Evolutionary conservation across 2,888 invertebrate species (phyloP), one percentile per base, ranked within the genome.

Genomic region (Automeris io): DNA sequence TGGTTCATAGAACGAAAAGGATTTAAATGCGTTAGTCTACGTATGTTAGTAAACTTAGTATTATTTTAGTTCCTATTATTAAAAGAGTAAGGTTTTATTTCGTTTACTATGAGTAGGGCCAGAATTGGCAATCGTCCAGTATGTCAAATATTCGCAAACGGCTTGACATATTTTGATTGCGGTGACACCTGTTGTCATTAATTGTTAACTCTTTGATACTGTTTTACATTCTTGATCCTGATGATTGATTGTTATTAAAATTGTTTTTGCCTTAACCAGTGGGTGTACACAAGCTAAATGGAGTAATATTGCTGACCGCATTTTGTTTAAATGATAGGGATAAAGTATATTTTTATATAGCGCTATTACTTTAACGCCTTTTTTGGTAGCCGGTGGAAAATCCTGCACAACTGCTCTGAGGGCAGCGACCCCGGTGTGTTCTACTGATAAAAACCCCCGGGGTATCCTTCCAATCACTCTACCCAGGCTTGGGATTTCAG

Each of bases 121-220:
- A 45, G 44, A 49, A 46, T 61, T 77, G 73, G 73, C 67, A 51
- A 51, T 25, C 33, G 50, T 72, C 73, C 72, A 77, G 70, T 60
- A 69, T 66, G 67, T 62, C 53, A 70, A 68, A 31, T 37, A 37
- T 37, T 37, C 32, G 37, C 22, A 37, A 32, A 29, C 18, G 23
- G 23, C 29, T 16, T 37, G 37, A 36, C 61, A 58, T 71, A 70
- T 70, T 74, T 69, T 73, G 69, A 65, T 66, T 61, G 60, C 59
- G 45, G 47, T 57, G 56, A 60, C 76, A 77, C 72, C 70, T 76
- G 70, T 49, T 55, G 40, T 40, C 49, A 57, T 68, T 59, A 55
- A 60, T 70, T 65, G 62, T 31, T 12, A 33, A 55, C 54, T 54
- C 65, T 58, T 51, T 36, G 5, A 26, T 22, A 18, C 18, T 31